A percentile compares a stretch with the other conserved stretches of the same genome.
phyloP scores from a whole-genome alignment of 2,113 vertebrate genomes.

The Gambusia affinis region DNA sequence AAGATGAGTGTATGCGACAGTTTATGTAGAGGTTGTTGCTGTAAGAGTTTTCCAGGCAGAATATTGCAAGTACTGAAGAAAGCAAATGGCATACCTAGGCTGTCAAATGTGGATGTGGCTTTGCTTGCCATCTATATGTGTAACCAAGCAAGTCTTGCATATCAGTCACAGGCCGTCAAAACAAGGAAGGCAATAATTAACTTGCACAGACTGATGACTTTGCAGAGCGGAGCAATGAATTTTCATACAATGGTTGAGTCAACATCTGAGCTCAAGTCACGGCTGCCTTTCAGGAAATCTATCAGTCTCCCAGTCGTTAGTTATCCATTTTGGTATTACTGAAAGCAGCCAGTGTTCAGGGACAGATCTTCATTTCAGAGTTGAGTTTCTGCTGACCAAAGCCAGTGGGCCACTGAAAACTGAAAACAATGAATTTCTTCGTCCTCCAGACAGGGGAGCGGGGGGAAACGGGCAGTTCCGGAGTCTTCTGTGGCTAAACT shows the following conservation, averaged over 20 bases:
- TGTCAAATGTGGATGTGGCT: slow-evolving; percentile 45
- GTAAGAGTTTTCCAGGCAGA: slow-evolving; percentile 43
- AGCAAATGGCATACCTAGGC: slow-evolving; percentile 60
- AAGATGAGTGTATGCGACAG: slow-evolving; percentile 82
- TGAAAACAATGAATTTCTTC: slow-evolving; percentile 49
- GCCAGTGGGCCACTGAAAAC: slow-evolving; percentile 28
- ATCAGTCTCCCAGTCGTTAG: slow-evolving; percentile 40
- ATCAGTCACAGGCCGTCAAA: slow-evolving; percentile 58
- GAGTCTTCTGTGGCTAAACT: slow-evolving; percentile 60
- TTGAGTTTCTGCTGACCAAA: slow-evolving; percentile 33
- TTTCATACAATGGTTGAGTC: slow-evolving; percentile 52
- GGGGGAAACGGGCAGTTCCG: slow-evolving; percentile 44
- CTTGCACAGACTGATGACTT: slow-evolving; percentile 54
- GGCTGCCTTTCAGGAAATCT: slow-evolving; percentile 49
- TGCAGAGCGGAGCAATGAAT: slow-evolving; percentile 44
- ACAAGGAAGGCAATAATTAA: slow-evolving; percentile 46
- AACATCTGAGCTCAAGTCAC: slow-evolving; percentile 53
- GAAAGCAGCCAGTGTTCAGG: slow-evolving; percentile 59
- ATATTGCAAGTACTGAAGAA: slow-evolving; percentile 62
- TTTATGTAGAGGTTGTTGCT: slow-evolving; percentile 66
- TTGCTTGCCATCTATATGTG: slow-evolving; percentile 38
- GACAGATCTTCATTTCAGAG: slow-evolving; percentile 54
- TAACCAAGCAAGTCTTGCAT: slow-evolving; percentile 40
- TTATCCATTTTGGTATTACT: slow-evolving; percentile 56
- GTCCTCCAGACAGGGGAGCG: slow-evolving; percentile 40